Conservation (phyloP, 2,797 vertebrate genomes). For the Microhierax caerulescens region DNA sequence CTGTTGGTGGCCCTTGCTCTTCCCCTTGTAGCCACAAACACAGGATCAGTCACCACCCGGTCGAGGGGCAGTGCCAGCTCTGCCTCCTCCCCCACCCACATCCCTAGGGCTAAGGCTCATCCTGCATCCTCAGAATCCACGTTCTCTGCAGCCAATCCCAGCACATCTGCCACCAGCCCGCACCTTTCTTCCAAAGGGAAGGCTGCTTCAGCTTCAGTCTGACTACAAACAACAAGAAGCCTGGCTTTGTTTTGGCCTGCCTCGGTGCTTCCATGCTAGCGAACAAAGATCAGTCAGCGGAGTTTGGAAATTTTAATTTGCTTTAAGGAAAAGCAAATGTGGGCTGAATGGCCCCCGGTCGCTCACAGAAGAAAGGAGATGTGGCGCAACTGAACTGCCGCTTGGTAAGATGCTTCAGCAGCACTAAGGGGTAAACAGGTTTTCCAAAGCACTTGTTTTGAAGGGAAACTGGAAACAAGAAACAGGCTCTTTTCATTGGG, state of each 20-base stretch:
- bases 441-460: neutral
- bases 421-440: neutral
- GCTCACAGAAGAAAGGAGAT: neutral
- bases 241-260: neutral
- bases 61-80: neutral
- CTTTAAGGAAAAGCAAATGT: neutral
- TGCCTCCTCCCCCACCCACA: neutral
- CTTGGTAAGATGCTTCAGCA: neutral
- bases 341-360: neutral
- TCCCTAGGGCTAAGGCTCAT: neutral
- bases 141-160: neutral
- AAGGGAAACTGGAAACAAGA: constrained; percentile 22
- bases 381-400: neutral
- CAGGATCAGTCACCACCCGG: neutral
- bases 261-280: neutral
- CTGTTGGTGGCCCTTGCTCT: neutral
- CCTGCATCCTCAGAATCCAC: neutral
- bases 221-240: rapidly evolving
- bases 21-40: neutral
- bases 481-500: neutral
- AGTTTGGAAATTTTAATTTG: neutral
- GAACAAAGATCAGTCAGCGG: neutral
- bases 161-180: neutral
- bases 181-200: neutral
- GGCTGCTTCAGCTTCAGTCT: neutral